These are phyloP conservation scores for Drymodes brunneopygia DNA, from an alignment of 2,113 vertebrate species.

Conservation along the genomic window DNA sequence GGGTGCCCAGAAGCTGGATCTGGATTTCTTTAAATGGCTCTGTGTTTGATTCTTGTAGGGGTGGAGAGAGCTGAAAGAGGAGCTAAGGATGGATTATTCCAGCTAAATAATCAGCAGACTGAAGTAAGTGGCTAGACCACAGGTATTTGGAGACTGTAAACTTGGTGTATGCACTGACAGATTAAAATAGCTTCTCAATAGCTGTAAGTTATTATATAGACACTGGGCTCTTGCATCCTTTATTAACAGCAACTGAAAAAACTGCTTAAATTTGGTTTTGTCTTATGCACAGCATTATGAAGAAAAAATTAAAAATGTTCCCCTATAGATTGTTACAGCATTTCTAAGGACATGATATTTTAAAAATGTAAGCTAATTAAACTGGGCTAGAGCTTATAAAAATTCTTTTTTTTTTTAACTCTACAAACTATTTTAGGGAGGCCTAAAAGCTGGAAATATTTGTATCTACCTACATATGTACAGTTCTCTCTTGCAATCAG, in stretches of 20 bases:
- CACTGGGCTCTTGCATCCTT: background rate
- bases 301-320: background rate
- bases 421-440: background rate
- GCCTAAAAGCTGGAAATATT: background rate
- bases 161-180: background rate
- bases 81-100: conserved; percentile 29
- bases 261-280: conserved; percentile 21
- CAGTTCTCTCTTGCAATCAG: background rate
- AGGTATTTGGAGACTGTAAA: conserved; percentile 36
- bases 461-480: background rate
- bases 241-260: conserved; percentile 34
- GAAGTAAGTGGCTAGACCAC: conserved; percentile 4
- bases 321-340: background rate
- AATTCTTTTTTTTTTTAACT: background rate
- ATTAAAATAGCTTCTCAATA: conserved; percentile 33
- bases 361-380: background rate
- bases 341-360: background rate
- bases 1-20: rapidly evolving
- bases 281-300: conserved; percentile 23
- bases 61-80: background rate
- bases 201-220: conserved; percentile 42
- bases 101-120: conserved; percentile 21
- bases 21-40: background rate
- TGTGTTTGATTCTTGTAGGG: background rate
- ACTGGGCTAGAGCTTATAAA: background rate